Evolutionary conservation across 2,113 vertebrate genomes (phyloP).

Genomic region (Cryptotis parvus): DNA sequence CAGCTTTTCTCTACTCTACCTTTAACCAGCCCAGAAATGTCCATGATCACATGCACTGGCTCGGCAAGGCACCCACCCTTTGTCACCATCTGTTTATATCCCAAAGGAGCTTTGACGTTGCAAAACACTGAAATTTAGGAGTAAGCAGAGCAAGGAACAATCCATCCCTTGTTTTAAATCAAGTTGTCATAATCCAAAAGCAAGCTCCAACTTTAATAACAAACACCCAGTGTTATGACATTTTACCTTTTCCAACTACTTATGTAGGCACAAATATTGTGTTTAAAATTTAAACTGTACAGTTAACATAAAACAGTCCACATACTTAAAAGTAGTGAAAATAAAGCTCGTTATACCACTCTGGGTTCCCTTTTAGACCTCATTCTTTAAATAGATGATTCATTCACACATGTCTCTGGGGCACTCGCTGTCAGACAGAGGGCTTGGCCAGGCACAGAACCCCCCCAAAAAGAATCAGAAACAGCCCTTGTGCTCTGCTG

Average conservation of each 20-base stretch:
- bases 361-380: constrained; percentile 54
- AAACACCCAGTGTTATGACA: constrained; percentile 83
- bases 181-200: constrained; percentile 80
- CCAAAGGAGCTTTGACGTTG: constrained; percentile 51
- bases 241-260: constrained; percentile 84
- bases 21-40: neutral
- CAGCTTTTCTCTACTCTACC: neutral
- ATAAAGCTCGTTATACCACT: constrained; percentile 69
- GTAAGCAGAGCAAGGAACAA: constrained; percentile 61
- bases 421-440: constrained; percentile 12
- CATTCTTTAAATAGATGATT: constrained; percentile 76
- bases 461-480: constrained; percentile 41
- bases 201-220: constrained; percentile 82
- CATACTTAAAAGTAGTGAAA: constrained; percentile 77
- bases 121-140: constrained; percentile 59
- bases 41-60: constrained; percentile 21
- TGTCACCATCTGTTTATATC: constrained; percentile 68
- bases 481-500: neutral
- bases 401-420: constrained; percentile 51
- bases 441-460: neutral
- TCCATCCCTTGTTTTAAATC: constrained; percentile 80
- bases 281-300: constrained; percentile 82
- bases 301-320: constrained; percentile 83
- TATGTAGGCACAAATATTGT: constrained; percentile 83
- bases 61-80: constrained; percentile 36